phyloP scores from a whole-genome alignment of 92 coral and sea anemone genomes.

The Hydrozoanthus gracilis region DNA sequence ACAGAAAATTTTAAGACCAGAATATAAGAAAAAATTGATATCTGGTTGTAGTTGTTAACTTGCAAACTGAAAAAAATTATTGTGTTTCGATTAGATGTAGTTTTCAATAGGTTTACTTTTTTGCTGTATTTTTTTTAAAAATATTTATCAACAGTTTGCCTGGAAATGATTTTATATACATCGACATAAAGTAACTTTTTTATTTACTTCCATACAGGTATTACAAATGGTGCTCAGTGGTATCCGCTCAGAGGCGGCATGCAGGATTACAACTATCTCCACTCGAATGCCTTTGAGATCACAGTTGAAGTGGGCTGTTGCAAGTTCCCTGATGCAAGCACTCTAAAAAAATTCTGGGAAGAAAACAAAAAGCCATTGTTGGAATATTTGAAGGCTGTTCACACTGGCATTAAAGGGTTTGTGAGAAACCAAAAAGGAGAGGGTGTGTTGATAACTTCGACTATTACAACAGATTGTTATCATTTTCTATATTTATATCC shows the following conservation, averaged over 20 bases:
- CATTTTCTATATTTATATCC: no score
- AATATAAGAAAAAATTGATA: no score
- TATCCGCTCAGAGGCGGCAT: constrained; percentile 92
- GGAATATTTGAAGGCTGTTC: constrained; percentile 77
- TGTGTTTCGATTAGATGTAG: no score
- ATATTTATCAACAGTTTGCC: no score
- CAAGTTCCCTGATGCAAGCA: constrained; percentile 72
- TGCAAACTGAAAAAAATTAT: no score
- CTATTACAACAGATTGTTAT: no score
- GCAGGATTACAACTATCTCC: constrained; percentile 96
- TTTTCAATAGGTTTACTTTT: no score
- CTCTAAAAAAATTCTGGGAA: constrained; percentile 72
- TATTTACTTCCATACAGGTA: constrained; percentile 58
- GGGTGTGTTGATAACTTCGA: constrained; percentile 26
- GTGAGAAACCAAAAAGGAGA: constrained; percentile 70
- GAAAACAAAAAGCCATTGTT: constrained; percentile 81
- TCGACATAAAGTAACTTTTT: no score
- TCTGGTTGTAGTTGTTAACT: no score
- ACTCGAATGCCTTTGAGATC: constrained; percentile 90
- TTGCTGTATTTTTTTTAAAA: no score
- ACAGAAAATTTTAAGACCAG: no score
- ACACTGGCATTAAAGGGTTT: constrained; percentile 88
- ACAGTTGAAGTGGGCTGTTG: constrained; percentile 97
- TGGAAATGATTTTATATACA: no score
- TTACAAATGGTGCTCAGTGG: constrained; percentile 97